Percentiles rank a stretch among this genome's conserved stretches.
phyloP scores from a whole-genome alignment of 2,888 invertebrate species.

The Plagiodera versicolora region DNA sequence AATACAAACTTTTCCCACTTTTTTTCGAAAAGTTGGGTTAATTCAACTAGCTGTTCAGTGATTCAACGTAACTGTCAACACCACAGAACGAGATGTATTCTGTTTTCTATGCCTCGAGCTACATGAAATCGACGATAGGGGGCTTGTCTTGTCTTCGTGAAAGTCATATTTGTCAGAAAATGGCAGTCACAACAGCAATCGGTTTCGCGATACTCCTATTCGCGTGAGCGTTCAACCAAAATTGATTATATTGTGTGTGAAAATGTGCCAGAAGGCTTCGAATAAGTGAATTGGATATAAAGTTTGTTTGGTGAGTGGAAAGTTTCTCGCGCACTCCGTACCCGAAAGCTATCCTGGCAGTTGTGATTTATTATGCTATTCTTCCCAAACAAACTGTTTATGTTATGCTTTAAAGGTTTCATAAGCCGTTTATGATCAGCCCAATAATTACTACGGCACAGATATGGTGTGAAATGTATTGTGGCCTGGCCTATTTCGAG shows the following conservation, averaged over 20 bases:
- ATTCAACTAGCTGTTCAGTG: too few species aligned
- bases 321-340: not conserved
- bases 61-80: too few species aligned
- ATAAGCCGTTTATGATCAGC: too few species aligned
- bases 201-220: not conserved
- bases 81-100: too few species aligned
- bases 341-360: not conserved
- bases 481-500: too few species aligned
- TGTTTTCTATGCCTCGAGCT: not conserved
- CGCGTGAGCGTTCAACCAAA: not conserved
- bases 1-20: too few species aligned
- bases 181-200: not conserved
- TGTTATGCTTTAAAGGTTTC: too few species aligned
- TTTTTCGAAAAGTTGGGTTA: too few species aligned
- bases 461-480: too few species aligned
- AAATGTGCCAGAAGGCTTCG: not conserved
- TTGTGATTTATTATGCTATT: not conserved
- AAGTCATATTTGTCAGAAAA: slow-evolving; percentile 1
- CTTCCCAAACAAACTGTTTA: not conserved
- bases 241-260: not conserved
- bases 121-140: not conserved
- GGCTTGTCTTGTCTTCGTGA: not conserved
- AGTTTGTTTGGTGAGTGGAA: not conserved
- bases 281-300: not conserved
- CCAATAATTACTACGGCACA: too few species aligned